phyloP scores from a whole-genome alignment of 2,113 vertebrate species.

The Nipponia nippon region DNA sequence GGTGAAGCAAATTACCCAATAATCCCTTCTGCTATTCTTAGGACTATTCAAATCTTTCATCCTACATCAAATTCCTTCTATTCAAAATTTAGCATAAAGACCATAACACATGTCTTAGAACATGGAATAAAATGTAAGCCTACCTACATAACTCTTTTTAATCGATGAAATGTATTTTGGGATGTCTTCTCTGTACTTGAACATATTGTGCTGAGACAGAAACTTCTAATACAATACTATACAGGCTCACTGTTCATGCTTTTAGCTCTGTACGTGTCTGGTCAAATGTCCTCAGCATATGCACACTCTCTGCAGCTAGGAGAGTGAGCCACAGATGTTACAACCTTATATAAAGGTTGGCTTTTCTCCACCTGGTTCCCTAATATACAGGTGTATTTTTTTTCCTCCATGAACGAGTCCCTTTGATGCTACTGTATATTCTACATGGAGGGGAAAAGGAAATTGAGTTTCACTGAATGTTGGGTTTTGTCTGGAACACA shows the following conservation, averaged over 20 bases:
- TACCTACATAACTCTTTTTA: neutral
- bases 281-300: neutral
- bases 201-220: neutral
- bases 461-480: neutral
- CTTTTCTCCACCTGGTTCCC: neutral
- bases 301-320: neutral
- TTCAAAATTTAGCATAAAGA: constrained; percentile 23
- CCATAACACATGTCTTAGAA: neutral
- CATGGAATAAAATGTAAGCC: neutral
- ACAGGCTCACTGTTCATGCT: neutral
- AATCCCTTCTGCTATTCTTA: constrained; percentile 16
- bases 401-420: neutral
- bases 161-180: neutral
- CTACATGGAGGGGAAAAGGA: neutral
- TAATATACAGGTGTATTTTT: neutral
- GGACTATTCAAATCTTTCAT: neutral
- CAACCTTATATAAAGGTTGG: neutral
- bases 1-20: neutral
- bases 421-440: neutral
- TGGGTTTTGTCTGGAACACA: neutral
- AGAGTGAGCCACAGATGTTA: neutral
- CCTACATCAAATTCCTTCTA: neutral
- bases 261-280: neutral
- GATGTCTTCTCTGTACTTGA: neutral
- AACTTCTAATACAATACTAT: neutral